phyloP scores from a whole-genome alignment of 1,140 invertebrate species.

The Ostrea denselamellosa region DNA sequence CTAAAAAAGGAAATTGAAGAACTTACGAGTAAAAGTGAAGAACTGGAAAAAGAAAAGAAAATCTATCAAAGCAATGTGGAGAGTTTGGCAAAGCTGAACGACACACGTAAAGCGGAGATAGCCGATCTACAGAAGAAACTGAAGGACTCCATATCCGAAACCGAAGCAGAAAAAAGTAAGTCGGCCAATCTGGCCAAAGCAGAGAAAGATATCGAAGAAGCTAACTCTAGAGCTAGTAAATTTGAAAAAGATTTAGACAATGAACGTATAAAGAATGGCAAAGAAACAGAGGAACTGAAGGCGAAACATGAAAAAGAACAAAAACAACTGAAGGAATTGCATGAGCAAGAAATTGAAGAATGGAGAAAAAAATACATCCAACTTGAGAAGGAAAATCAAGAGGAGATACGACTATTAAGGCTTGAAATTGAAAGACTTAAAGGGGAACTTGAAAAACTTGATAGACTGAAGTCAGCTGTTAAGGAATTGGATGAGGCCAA shows the following conservation, averaged over 20 bases:
- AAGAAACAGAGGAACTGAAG: constrained; percentile 47
- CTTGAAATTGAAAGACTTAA: constrained; percentile 52
- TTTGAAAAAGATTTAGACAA: constrained; percentile 39
- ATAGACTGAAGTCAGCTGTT: constrained; percentile 46
- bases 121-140: constrained; percentile 41
- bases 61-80: constrained; percentile 46
- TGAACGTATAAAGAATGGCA: constrained; percentile 42
- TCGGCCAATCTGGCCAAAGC: constrained; percentile 18
- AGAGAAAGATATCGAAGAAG: constrained; percentile 48
- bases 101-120: constrained; percentile 54
- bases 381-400: constrained; percentile 55
- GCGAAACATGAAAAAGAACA: constrained; percentile 43
- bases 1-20: constrained; percentile 46
- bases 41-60: constrained; percentile 60
- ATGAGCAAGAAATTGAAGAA: constrained; percentile 43
- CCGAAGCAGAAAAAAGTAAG: constrained; percentile 31
- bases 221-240: constrained; percentile 28
- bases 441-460: constrained; percentile 54
- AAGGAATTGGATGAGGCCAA: constrained; percentile 57
- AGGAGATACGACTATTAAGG: constrained; percentile 50
- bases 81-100: constrained; percentile 45
- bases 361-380: constrained; percentile 35
- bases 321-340: constrained; percentile 51
- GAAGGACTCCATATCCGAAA: constrained; percentile 14
- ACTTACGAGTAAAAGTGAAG: constrained; percentile 59